Percentiles rank a stretch among this genome's conserved stretches.
Conservation (phyloP, 2,888 invertebrate species). For the Harpalus rufipes region DNA sequence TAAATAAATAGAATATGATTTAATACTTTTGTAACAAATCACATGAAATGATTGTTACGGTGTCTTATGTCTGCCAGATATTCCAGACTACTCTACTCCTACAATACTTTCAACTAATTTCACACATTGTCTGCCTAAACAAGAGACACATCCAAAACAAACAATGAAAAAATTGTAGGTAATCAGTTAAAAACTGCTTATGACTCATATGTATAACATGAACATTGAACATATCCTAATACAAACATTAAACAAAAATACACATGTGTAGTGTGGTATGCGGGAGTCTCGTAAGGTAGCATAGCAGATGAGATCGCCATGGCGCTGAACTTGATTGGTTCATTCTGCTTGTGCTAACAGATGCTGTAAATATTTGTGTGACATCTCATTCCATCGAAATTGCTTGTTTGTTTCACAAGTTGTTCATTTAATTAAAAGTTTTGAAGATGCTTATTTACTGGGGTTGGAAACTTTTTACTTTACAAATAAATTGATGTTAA, state of each 20-base stretch:
- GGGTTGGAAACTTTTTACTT: conserved; percentile 2
- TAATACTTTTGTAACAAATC: too few relatives aligned
- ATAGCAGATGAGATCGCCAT: neutral
- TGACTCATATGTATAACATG: neutral
- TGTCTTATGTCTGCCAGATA: neutral
- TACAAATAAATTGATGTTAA: neutral
- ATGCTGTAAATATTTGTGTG: conserved; percentile 40
- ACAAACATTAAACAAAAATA: neutral
- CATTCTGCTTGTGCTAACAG: neutral
- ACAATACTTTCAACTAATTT: neutral
- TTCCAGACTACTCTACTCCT: neutral
- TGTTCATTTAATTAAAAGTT: neutral
- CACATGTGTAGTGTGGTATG: neutral
- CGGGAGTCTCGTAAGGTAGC: neutral
- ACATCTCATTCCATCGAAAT: conserved; percentile 15
- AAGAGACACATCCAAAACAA: neutral
- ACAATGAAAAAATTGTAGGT: neutral
- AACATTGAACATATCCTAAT: neutral
- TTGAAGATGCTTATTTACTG: neutral
- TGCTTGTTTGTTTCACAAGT: conserved; percentile 21
- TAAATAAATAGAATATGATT: too few relatives aligned
- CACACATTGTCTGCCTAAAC: neutral
- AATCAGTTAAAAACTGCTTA: neutral
- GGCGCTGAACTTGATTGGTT: conserved; percentile 40
- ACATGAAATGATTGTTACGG: too few relatives aligned